Base-by-base conservation (phyloP, 2,113 vertebrate species). In the Cairina moschata region DNA sequence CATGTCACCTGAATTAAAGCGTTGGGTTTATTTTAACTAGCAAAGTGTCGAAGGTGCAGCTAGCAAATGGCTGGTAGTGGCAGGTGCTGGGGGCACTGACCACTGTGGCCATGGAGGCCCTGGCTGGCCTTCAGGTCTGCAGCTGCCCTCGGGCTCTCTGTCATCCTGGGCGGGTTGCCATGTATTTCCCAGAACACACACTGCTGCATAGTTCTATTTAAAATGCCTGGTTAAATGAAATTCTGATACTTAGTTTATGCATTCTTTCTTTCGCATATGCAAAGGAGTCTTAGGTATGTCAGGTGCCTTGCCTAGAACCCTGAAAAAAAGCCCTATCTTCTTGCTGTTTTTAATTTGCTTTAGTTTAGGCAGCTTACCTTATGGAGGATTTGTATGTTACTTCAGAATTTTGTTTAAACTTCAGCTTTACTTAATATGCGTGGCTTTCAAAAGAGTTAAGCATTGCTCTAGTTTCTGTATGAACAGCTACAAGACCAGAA, bases 381-480 rank as follows among this genome's bases (percentile, higher is more conserved):
- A 10, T 1, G 4, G 58, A 32, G 18, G 23, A 17, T 46, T 59
- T 28, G 9, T 60, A 34, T 62, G 67, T 62, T 46, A 3, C 2
- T 9, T 54, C n/a, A 34, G 23, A 48, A 44, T 7, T n/a, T 17
- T 32, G 32, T 56, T 81, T 86, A n/a, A 83, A 31, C 29, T 55
- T 13, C 15, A 52, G 34, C 44, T 40, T 16, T 44, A 12, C 50
- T 14, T 0, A 2, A 8, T 2, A 4, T 4, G 38, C 7, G 2
- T 56, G 68, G 34, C 68, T 67, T 40, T 58, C 23, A 13, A 12
- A 23, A 31, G 85, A 4, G 20, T 3, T 76, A 0, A 7, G 9
- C 36, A 9, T 68, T 1, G 0, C 68, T 23, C 42, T 50, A 48
- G 9, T 54, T 67, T 34, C 73, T 1, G 0, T 50, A 20, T 0